A percentile compares a stretch with the other conserved stretches of the same genome.
Conservation (phyloP, 2,113 vertebrate species). For the Callipepla californica region DNA sequence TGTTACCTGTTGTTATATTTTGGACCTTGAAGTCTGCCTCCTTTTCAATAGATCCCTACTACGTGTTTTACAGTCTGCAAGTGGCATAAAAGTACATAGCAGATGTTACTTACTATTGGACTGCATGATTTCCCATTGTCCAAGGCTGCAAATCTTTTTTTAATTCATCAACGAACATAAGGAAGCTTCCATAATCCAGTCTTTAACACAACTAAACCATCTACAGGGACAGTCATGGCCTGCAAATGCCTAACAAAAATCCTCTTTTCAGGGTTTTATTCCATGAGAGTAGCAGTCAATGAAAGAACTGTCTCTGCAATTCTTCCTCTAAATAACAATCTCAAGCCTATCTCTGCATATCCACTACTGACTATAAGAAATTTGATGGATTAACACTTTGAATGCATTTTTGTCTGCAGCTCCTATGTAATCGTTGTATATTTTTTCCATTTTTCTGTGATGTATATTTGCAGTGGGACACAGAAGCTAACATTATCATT, state of each 20-base stretch:
- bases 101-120: conserved; percentile 56
- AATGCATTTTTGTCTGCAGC: background rate
- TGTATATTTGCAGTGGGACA: background rate
- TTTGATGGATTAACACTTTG: background rate
- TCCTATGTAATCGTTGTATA: background rate
- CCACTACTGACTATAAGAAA: background rate
- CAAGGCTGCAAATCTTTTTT: conserved; percentile 63
- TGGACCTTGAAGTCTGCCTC: conserved; percentile 33
- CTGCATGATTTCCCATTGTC: conserved; percentile 30
- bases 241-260: conserved; percentile 38
- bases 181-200: conserved; percentile 45
- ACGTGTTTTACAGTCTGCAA: conserved; percentile 47
- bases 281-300: conserved; percentile 1
- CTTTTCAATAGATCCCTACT: conserved; percentile 3
- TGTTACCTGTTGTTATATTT: conserved; percentile 68
- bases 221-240: background rate
- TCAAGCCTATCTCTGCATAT: conserved; percentile 10
- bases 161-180: conserved; percentile 64
- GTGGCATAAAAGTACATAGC: conserved; percentile 7
- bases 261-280: conserved; percentile 33
- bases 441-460: background rate
- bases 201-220: conserved; percentile 36
- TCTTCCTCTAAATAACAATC: conserved; percentile 10
- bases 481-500: background rate
- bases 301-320: conserved; percentile 11